Conservation (phyloP, 2,888 invertebrate genomes). For the Pterostichus niger region DNA sequence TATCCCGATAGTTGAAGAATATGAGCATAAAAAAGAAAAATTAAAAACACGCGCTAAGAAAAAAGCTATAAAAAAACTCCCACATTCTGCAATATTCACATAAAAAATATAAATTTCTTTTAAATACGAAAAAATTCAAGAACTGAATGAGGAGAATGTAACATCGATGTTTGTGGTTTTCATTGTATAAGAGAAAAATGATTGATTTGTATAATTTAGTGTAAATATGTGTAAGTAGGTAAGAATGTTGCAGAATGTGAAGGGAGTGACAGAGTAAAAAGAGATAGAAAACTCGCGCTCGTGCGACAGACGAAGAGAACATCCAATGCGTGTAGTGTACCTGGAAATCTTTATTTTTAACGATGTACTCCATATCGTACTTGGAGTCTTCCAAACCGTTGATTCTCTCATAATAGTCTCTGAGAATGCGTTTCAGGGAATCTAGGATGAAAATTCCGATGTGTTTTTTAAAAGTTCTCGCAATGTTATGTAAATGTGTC, state of each 20-base stretch:
- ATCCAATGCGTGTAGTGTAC: slow-evolving; percentile 81
- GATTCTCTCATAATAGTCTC: slow-evolving; percentile 94
- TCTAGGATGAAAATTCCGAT: slow-evolving; percentile 78
- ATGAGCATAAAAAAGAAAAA: slow-evolving; percentile 39
- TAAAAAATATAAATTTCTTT: not conserved
- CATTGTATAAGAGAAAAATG: too few species aligned
- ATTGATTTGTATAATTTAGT: not conserved
- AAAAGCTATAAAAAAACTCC: slow-evolving; percentile 59
- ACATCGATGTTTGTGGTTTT: not conserved
- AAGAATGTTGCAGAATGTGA: slow-evolving; percentile 62
- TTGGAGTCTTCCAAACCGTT: slow-evolving; percentile 93
- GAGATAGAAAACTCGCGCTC: slow-evolving; percentile 59
- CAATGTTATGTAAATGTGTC: not conserved
- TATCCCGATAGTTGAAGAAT: slow-evolving; percentile 30
- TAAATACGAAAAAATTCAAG: not conserved
- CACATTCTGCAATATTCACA: slow-evolving; percentile 62
- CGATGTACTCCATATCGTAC: slow-evolving; percentile 99
- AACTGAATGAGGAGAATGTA: too few species aligned
- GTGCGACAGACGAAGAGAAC: slow-evolving; percentile 59
- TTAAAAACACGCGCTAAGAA: slow-evolving; percentile 64
- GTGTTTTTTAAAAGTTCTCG: slow-evolving; percentile 23
- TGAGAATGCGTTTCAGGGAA: slow-evolving; percentile 86
- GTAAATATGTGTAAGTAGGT: not conserved
- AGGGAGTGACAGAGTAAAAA: slow-evolving; percentile 52
- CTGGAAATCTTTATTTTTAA: slow-evolving; percentile 99